phyloP scores from a whole-genome alignment of 2,797 vertebrate species.

The Simalia tracyae region DNA sequence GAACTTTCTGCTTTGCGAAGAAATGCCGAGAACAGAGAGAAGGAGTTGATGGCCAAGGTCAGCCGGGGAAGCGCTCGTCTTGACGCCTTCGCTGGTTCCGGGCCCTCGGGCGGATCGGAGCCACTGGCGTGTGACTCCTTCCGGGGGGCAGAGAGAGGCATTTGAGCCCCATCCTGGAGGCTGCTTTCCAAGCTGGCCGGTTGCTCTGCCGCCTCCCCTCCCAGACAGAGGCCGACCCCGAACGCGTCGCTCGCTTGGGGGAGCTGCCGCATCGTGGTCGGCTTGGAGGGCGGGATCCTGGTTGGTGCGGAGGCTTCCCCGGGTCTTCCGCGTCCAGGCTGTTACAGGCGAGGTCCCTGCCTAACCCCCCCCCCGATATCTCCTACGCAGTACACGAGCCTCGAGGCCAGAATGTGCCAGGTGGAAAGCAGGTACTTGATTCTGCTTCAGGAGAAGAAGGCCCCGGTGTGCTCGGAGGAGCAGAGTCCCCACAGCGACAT shows the following conservation, averaged over 20 bases:
- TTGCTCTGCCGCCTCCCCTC: neutral
- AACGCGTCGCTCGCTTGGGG: neutral
- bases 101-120: too few relatives aligned
- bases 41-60: conserved; percentile 90
- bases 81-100: too few relatives aligned
- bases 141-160: neutral
- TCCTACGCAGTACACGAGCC: conserved; percentile 81
- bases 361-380: fast-evolving
- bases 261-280: neutral
- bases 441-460: conserved; percentile 92
- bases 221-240: neutral
- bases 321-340: neutral
- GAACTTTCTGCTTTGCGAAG: conserved; percentile 90
- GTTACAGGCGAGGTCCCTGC: neutral
- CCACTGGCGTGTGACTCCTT: too few relatives aligned
- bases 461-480: conserved; percentile 87
- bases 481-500: conserved; percentile 83
- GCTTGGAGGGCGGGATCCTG: neutral
- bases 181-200: neutral
- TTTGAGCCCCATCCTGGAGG: neutral
- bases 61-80: conserved; percentile 16
- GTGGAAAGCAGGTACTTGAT: conserved; percentile 96
- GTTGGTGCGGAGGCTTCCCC: neutral
- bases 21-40: conserved; percentile 88
- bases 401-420: conserved; percentile 96